Evolutionary conservation across 2,113 vertebrate genomes (phyloP).

Genomic region (Psettodes erumei): DNA sequence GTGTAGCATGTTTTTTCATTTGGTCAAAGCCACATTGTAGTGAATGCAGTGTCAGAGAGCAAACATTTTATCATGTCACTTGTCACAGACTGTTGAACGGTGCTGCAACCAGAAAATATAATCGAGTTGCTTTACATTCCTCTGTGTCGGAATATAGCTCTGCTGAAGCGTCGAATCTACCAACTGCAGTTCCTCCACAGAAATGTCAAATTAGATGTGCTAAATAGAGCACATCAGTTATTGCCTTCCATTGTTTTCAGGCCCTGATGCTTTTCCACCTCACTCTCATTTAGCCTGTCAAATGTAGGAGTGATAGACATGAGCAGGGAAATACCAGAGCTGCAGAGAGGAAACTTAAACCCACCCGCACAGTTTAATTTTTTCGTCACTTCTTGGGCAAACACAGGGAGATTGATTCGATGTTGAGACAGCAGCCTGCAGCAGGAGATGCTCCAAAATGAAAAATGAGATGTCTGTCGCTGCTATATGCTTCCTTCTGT

Average conservation of each 20-base stretch:
- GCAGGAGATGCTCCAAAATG: conserved; percentile 25
- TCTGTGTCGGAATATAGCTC: conserved; percentile 26
- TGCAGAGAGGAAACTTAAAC: conserved; percentile 17
- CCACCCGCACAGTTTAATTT: conserved; percentile 16
- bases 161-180: conserved; percentile 58
- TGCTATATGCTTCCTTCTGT: not conserved
- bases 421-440: conserved; percentile 48
- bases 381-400: conserved; percentile 35
- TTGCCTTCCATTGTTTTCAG: conserved; percentile 56
- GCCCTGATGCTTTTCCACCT: conserved; percentile 49
- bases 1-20: no score
- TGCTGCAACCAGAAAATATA: conserved; percentile 30
- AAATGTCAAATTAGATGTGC: conserved; percentile 72
- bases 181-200: conserved; percentile 62
- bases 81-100: conserved; percentile 20
- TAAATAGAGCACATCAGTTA: conserved; percentile 67
- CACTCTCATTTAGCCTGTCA: conserved; percentile 58
- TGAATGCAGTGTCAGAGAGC: conserved; percentile 18
- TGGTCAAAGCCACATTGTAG: no score
- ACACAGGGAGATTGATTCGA: conserved; percentile 48
- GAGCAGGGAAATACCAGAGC: conserved; percentile 39
- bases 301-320: conserved; percentile 51
- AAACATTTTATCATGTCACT: conserved; percentile 34
- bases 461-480: conserved; percentile 37
- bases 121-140: conserved; percentile 38